Conservation (phyloP, 2,113 vertebrate species). For the Eptesicus fuscus region DNA sequence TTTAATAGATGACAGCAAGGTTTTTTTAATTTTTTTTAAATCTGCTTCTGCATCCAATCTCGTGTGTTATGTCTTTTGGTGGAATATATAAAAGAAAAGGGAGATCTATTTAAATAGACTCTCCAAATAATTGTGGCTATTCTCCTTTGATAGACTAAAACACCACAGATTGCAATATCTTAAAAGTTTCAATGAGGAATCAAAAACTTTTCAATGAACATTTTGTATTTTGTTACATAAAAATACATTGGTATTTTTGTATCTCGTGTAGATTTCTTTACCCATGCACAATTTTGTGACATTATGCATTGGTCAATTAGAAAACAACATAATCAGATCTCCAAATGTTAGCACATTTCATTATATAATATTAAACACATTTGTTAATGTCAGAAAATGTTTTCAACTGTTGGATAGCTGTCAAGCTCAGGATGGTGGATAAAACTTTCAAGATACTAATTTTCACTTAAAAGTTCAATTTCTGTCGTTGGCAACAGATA, state of each 20-base stretch:
- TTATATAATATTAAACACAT: not conserved
- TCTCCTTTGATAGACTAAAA: not conserved
- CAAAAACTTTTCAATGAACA: not conserved
- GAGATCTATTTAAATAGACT: not conserved
- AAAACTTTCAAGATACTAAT: not conserved
- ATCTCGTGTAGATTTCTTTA: not conserved
- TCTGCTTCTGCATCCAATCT: not conserved
- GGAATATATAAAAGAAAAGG: not conserved
- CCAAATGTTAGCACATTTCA: not conserved
- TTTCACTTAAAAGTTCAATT: conserved; percentile 39
- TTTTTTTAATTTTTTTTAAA: not conserved
- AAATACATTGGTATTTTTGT: not conserved
- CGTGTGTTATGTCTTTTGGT: not conserved
- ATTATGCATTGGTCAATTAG: not conserved
- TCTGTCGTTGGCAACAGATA: not conserved
- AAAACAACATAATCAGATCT: not conserved
- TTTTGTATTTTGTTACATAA: not conserved
- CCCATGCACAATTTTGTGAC: not conserved
- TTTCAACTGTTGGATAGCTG: not conserved
- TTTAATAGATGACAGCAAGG: not conserved
- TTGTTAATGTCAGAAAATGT: not conserved
- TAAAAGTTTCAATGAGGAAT: not conserved
- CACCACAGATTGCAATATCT: not conserved
- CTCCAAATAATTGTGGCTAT: not conserved
- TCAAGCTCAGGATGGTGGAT: not conserved